Percentiles rank a stretch among this genome's conserved stretches.
Conservation (phyloP, 2,797 vertebrate genomes). For the Delichon dasypus region DNA sequence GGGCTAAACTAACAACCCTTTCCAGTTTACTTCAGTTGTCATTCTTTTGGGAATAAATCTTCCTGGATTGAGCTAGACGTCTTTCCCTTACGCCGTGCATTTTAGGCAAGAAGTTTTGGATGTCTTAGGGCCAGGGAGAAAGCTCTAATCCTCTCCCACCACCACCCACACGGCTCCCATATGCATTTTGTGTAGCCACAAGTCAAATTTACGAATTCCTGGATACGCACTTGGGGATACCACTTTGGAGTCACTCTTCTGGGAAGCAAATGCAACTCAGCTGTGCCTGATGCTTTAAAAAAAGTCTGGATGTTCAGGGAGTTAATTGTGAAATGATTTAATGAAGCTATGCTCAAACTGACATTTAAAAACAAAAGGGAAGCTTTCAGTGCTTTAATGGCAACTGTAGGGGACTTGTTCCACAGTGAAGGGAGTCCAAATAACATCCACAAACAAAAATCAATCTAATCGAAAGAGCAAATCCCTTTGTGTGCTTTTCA, state of each 20-base stretch:
- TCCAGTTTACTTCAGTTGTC: background rate
- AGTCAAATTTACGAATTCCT: slow-evolving; percentile 65
- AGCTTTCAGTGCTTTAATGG: slow-evolving; percentile 70
- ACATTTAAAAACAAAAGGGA: slow-evolving; percentile 72
- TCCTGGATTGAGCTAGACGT: background rate
- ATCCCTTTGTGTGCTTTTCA: slow-evolving; percentile 66
- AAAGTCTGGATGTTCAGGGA: slow-evolving; percentile 62
- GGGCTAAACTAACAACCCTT: slow-evolving; percentile 7
- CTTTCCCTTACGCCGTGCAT: background rate
- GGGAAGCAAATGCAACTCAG: slow-evolving; percentile 63
- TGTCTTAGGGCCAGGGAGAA: slow-evolving; percentile 33
- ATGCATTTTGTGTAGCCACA: slow-evolving; percentile 62
- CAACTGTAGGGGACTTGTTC: slow-evolving; percentile 70
- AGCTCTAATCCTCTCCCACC: slow-evolving; percentile 53
- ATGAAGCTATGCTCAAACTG: slow-evolving; percentile 69
- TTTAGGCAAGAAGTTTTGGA: slow-evolving; percentile 28
- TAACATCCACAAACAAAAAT: slow-evolving; percentile 72
- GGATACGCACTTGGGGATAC: slow-evolving; percentile 54
- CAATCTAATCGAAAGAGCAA: slow-evolving; percentile 70
- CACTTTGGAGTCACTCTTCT: slow-evolving; percentile 65
- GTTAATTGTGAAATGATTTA: slow-evolving; percentile 70
- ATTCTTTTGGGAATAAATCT: slow-evolving; percentile 27
- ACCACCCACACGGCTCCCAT: slow-evolving; percentile 64
- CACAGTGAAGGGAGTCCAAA: slow-evolving; percentile 62
- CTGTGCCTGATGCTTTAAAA: slow-evolving; percentile 55